These are phyloP conservation scores for Melolontha melolontha DNA, from an alignment of 2,888 invertebrate genomes.

Conservation along the genomic window DNA sequence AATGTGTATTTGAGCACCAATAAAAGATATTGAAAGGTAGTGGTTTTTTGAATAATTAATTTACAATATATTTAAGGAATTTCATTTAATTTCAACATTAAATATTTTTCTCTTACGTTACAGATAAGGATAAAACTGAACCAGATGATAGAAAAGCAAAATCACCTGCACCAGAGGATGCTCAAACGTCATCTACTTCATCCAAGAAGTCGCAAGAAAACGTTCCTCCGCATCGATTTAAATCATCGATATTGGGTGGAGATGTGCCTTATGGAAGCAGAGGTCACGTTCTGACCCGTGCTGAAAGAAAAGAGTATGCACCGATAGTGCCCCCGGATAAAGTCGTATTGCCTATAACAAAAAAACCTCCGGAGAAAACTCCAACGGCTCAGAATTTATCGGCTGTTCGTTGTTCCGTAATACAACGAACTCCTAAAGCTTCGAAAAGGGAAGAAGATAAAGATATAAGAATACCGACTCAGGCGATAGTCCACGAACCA, in stretches of 20 bases:
- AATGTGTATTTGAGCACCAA: too few species aligned
- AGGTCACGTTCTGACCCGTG: conserved; percentile 82
- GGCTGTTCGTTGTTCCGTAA: conserved; percentile 81
- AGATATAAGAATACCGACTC: conserved; percentile 57
- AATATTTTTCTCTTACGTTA: conserved; percentile 11
- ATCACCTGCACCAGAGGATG: conserved; percentile 43
- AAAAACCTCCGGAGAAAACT: conserved; percentile 70
- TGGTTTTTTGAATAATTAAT: too few species aligned
- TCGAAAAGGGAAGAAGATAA: conserved; percentile 59
- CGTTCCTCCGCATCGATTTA: conserved; percentile 74
- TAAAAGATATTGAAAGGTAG: too few species aligned
- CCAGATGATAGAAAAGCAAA: conserved; percentile 40
- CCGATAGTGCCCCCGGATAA: conserved; percentile 72
- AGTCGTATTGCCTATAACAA: conserved; percentile 71
- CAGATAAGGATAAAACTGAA: conserved; percentile 40
- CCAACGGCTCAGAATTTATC: conserved; percentile 59
- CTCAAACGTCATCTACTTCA: conserved; percentile 38
- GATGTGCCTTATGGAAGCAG: conserved; percentile 86
- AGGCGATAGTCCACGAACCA: conserved; percentile 67
- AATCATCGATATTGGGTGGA: conserved; percentile 84
- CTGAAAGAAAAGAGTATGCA: conserved; percentile 84
- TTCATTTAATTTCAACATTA: background rate
- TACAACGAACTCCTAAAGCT: conserved; percentile 79
- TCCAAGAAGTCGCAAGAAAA: conserved; percentile 44
- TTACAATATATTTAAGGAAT: too few species aligned